Evolutionary conservation across 2,797 vertebrate species (phyloP).

Genomic region (Uromys caudimaculatus): DNA sequence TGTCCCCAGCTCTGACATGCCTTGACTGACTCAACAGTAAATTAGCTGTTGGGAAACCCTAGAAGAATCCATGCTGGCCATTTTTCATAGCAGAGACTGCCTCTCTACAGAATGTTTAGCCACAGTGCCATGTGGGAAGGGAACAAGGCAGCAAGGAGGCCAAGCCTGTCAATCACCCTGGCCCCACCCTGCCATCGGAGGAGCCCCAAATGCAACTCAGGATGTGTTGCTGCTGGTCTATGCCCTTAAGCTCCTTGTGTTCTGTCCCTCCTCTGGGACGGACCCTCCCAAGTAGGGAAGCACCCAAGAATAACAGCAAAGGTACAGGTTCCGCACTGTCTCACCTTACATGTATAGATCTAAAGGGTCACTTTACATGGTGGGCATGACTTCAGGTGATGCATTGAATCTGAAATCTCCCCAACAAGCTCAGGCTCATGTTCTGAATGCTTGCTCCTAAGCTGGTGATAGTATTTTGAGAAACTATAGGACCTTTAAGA

Average conservation of each 20-base stretch:
- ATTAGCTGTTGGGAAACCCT: background rate
- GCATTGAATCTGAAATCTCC: background rate
- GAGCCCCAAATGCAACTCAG: too few relatives aligned
- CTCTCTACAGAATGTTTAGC: background rate
- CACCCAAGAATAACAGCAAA: background rate
- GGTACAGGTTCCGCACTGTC: background rate
- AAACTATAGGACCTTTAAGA: background rate
- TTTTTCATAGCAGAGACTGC: background rate
- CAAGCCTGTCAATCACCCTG: background rate
- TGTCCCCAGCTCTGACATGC: background rate
- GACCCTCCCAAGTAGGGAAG: background rate
- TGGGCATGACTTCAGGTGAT: background rate
- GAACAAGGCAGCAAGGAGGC: background rate
- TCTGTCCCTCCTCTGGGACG: background rate
- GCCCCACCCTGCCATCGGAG: background rate
- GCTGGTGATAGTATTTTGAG: background rate
- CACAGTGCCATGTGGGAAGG: background rate
- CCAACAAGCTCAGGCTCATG: background rate
- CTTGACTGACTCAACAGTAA: background rate
- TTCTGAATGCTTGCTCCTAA: background rate
- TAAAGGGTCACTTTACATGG: fast-evolving
- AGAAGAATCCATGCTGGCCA: background rate
- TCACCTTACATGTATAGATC: background rate
- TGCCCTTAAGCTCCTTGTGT: background rate
- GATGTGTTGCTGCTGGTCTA: background rate